These are phyloP conservation scores for Hormiphora californensis DNA, from an alignment of 37 sponge, comb jelly and placozoan species.

Conservation along the genomic window DNA sequence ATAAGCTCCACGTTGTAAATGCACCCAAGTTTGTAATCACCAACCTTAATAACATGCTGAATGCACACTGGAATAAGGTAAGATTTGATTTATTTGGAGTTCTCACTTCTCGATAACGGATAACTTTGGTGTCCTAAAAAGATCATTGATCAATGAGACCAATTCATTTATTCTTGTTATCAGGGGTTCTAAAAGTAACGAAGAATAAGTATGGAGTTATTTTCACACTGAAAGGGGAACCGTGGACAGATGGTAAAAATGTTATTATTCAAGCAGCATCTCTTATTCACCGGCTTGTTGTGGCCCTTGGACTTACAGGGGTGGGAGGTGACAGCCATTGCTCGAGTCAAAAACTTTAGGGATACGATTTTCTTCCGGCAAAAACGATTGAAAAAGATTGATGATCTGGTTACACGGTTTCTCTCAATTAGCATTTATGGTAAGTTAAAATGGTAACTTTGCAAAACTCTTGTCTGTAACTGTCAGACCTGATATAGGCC, in stretches of 20 bases:
- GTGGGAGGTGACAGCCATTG: conserved; percentile 33
- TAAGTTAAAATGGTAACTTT: not conserved
- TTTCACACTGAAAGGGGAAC: conserved; percentile 52
- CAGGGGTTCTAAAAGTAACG: conserved; percentile 3
- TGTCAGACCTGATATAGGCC: not conserved
- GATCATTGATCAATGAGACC: too few relatives aligned
- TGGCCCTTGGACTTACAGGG: conserved; percentile 1
- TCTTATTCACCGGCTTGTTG: conserved; percentile 24
- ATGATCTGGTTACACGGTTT: conserved; percentile 27
- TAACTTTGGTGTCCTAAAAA: too few relatives aligned
- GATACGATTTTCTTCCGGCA: conserved; percentile 50
- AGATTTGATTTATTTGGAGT: too few relatives aligned
- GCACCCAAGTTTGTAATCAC: not conserved
- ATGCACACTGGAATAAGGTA: conserved; percentile 34
- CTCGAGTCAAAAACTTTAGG: conserved; percentile 51
- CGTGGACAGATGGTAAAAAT: conserved; percentile 30
- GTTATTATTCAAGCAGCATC: conserved; percentile 19
- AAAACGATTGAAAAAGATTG: conserved; percentile 42
- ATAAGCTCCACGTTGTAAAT: conserved; percentile 31
- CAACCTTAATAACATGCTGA: conserved; percentile 23
- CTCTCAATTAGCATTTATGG: conserved; percentile 39
- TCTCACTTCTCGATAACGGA: too few relatives aligned
- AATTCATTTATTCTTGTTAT: too few relatives aligned
- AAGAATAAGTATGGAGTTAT: conserved; percentile 40
- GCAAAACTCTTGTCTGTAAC: not conserved